Base-by-base conservation (phyloP, 2,113 vertebrate species). In the Prunella himalayana region DNA sequence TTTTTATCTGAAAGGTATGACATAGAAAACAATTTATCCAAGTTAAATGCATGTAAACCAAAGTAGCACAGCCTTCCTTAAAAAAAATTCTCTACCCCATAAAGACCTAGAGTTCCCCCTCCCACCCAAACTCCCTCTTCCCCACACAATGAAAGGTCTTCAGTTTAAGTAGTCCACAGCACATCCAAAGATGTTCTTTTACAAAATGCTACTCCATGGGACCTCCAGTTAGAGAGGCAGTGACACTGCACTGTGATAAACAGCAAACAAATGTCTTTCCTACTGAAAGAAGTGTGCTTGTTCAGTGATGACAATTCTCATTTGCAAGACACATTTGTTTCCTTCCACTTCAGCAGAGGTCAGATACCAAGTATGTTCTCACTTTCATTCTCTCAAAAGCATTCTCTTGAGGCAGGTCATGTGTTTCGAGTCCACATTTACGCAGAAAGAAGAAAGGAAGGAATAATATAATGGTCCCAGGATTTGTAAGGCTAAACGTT, bases 161-260 rank as follows among this genome's bases (percentile, higher is more conserved):
- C 92, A 93, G 80, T 96, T 89, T 98, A 98, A 98, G 95, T 97
- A 98, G 98, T 98, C 98, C 98, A 98, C 97, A 98, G 98, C 98
- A 99, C 98, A 98, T 98, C 97, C 96, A 96, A 96, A 98, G 96
- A 98, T 96, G 98, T 96, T 97, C 97, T 98, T 96, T 86, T 75
- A 82, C 17, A 97, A 95, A 97, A 97, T 93, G 97, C 97, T 97
- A 96, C 98, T 98, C 97, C 96, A 97, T 98, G 97, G 97, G 96
- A 98, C 95, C 98, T 97, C 97, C 97, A 95, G 88, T 97, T 97
- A 98, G 65, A 71, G 71, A 96, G 87, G 96, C 96, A 88, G 94
- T 95, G 88, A 96, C 90, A 61, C 91, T 50, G 82, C 95, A 96
- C 96, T 96, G 95, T 94, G 88, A 94, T 96, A 92, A 96, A 96